phyloP scores from a whole-genome alignment of 2,888 invertebrate species.

The Drosophila niveifrons region DNA sequence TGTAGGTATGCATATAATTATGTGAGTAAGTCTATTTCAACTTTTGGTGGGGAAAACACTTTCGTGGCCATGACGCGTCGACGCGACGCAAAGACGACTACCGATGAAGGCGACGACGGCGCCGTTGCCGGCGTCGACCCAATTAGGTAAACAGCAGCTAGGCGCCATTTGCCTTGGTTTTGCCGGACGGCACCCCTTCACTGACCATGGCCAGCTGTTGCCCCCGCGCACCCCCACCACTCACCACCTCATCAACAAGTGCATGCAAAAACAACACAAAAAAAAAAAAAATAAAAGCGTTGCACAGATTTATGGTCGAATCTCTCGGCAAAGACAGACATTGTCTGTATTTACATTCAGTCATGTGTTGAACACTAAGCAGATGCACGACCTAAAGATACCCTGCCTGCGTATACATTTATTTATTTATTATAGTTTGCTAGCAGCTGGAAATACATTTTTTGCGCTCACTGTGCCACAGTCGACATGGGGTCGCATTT shows the following conservation, averaged over 20 bases:
- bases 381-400: slow-evolving; percentile 12
- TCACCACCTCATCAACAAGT: slow-evolving; percentile 7
- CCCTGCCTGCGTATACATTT: slow-evolving; percentile 1
- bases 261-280: slow-evolving; percentile 50
- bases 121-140: slow-evolving; percentile 59
- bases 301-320: slow-evolving; percentile 52
- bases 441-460: background rate
- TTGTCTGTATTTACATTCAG: slow-evolving; percentile 46
- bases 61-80: slow-evolving; percentile 52
- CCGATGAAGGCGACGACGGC: slow-evolving; percentile 20
- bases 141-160: slow-evolving; percentile 62
- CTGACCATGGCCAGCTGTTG: slow-evolving; percentile 22
- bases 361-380: background rate
- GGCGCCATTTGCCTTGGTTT: slow-evolving; percentile 61
- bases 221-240: slow-evolving; percentile 1
- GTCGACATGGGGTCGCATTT: background rate
- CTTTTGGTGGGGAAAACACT: slow-evolving; percentile 30
- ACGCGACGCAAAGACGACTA: slow-evolving; percentile 3
- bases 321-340: slow-evolving; percentile 27
- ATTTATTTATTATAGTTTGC: background rate
- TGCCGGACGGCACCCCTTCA: slow-evolving; percentile 24
- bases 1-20: slow-evolving; percentile 4
- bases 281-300: slow-evolving; percentile 31
- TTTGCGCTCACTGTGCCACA: background rate
- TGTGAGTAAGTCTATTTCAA: slow-evolving; percentile 23